Evolutionary conservation across 2,888 invertebrate species (phyloP).

Genomic region (Eupeodes latifasciatus): DNA sequence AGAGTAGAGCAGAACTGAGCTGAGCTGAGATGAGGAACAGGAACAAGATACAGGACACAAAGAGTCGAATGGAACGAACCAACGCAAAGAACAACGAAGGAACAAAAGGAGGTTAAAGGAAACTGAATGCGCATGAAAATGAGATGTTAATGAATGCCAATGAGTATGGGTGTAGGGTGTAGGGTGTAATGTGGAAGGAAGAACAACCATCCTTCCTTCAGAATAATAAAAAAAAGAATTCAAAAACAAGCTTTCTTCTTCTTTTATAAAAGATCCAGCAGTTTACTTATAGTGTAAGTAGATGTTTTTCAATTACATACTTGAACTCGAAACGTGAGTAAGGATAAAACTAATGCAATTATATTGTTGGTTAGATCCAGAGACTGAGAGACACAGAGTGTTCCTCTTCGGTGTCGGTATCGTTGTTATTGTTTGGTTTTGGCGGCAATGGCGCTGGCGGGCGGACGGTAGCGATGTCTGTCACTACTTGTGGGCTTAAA

Average conservation of each 20-base stretch:
- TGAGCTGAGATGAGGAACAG: background rate
- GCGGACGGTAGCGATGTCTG: background rate
- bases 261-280: background rate
- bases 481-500: constrained; percentile 6
- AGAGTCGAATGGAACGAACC: background rate
- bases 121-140: constrained; percentile 48
- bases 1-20: background rate
- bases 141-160: constrained; percentile 56
- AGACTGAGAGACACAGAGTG: background rate
- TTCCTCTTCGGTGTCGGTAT: background rate
- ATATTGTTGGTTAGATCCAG: constrained; percentile 18
- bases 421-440: background rate
- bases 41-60: background rate
- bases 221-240: background rate
- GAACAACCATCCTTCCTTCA: background rate
- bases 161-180: constrained; percentile 32
- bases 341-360: constrained; percentile 46
- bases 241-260: constrained; percentile 1
- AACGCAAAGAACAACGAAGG: background rate
- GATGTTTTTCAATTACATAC: constrained; percentile 62
- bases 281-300: constrained; percentile 34
- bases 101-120: constrained; percentile 16
- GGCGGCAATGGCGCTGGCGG: too few species aligned
- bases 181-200: constrained; percentile 12
- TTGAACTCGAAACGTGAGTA: constrained; percentile 35